Percentiles rank a stretch among this genome's conserved stretches.
These are phyloP conservation scores for Trichonephila clavata DNA, from an alignment of 1,140 invertebrate species.

Conservation along the genomic window DNA sequence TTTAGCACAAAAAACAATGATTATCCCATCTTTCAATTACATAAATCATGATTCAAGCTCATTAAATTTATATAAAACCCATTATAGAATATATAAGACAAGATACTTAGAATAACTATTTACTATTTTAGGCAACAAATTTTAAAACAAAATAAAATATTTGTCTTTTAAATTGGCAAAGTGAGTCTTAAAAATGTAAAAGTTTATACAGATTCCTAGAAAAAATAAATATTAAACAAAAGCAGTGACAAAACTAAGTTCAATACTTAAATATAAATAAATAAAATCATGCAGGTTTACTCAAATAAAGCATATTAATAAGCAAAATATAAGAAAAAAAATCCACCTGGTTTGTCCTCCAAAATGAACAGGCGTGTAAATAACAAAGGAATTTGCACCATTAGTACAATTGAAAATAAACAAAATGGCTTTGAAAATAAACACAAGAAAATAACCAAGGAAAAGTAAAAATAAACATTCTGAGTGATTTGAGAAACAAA, in stretches of 20 bases:
- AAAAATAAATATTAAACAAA: background rate
- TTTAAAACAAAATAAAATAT: too few species aligned
- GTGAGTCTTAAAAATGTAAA: too few species aligned
- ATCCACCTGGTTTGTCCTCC: conserved; percentile 73
- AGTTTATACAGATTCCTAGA: too few species aligned
- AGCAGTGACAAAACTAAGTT: background rate
- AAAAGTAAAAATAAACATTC: background rate
- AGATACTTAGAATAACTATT: too few species aligned
- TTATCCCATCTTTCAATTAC: too few species aligned
- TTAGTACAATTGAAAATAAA: conserved; percentile 60
- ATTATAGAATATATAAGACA: too few species aligned
- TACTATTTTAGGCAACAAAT: too few species aligned
- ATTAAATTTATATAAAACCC: too few species aligned
- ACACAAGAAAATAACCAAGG: background rate
- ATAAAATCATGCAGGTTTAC: conserved; percentile 57
- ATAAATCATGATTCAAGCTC: too few species aligned
- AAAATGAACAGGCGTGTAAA: conserved; percentile 73
- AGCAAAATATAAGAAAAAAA: conserved; percentile 68
- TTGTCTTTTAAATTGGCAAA: too few species aligned
- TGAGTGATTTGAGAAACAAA: background rate
- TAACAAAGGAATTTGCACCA: conserved; percentile 66
- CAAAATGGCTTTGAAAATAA: background rate
- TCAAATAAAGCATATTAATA: background rate
- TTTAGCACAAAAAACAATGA: too few species aligned
- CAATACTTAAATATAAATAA: conserved; percentile 62